A percentile compares a stretch with the other conserved stretches of the same genome.
These are phyloP conservation scores for Macrobrachium nipponense DNA, from an alignment of 1,140 invertebrate genomes.

Conservation along the genomic window DNA sequence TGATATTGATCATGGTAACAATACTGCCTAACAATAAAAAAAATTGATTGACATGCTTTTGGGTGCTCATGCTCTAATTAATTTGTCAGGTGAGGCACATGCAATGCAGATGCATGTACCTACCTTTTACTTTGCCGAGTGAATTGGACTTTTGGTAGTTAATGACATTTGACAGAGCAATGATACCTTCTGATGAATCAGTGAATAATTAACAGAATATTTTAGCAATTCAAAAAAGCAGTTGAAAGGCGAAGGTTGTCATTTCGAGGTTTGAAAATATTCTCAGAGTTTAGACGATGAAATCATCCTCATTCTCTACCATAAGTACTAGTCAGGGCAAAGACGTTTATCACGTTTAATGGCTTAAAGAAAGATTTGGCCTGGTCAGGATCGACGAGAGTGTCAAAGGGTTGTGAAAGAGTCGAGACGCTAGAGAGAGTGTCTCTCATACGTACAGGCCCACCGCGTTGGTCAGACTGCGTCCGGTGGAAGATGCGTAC, in stretches of 20 bases:
- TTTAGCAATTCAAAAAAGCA: no score
- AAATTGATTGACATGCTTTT: constrained; percentile 30
- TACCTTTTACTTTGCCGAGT: not conserved
- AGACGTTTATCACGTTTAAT: no score
- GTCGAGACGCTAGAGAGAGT: not conserved
- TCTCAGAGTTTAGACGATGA: no score
- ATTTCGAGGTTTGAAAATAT: no score
- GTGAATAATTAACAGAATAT: no score
- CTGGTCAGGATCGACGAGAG: not conserved
- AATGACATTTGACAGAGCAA: no score
- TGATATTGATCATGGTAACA: no score
- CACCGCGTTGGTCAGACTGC: constrained; percentile 35
- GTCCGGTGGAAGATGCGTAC: constrained; percentile 42
- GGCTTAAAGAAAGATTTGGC: not conserved
- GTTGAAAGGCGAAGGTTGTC: no score
- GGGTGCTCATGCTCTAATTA: constrained; percentile 48
- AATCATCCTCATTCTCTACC: not conserved
- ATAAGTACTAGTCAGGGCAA: not conserved
- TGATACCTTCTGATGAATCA: no score
- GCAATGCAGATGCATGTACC: constrained; percentile 31
- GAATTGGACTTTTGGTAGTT: no score
- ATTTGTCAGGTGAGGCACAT: constrained; percentile 32
- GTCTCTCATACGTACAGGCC: constrained; percentile 44
- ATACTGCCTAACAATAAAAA: no score
- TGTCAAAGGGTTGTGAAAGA: not conserved